phyloP scores from a whole-genome alignment of 2,888 invertebrate species.

The Xestia xanthographa region DNA sequence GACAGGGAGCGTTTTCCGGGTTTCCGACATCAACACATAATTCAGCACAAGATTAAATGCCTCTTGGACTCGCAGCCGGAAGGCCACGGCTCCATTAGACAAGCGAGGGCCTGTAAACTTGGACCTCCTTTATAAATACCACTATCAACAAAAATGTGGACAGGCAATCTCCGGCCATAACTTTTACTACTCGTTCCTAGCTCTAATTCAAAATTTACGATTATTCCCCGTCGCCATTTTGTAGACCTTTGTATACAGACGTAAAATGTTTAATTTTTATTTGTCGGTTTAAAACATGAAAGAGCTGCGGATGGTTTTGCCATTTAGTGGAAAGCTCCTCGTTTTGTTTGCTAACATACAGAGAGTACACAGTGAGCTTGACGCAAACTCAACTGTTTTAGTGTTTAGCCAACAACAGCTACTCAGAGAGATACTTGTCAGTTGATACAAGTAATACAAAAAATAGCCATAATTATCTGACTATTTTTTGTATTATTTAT shows the following conservation, averaged over 20 bases:
- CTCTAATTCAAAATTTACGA: slow-evolving; percentile 58
- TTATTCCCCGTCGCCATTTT: slow-evolving; percentile 35
- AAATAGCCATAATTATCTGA: background rate
- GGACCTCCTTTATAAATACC: slow-evolving; percentile 75
- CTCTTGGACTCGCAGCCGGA: slow-evolving; percentile 86
- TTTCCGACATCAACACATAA: slow-evolving; percentile 88
- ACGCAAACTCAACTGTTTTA: slow-evolving; percentile 32
- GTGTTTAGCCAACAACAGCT: slow-evolving; percentile 24
- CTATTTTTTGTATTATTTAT: no score
- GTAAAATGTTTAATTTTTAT: slow-evolving; percentile 47
- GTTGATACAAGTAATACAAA: background rate
- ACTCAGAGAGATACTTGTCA: slow-evolving; percentile 6
- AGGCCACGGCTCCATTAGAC: slow-evolving; percentile 85
- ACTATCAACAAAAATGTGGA: slow-evolving; percentile 67
- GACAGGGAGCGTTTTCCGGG: slow-evolving; percentile 85
- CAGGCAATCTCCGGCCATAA: slow-evolving; percentile 59
- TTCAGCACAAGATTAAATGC: slow-evolving; percentile 89
- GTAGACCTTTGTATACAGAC: slow-evolving; percentile 18
- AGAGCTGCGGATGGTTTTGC: slow-evolving; percentile 29
- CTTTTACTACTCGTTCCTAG: slow-evolving; percentile 57
- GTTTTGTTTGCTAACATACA: slow-evolving; percentile 38
- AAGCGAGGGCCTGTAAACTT: slow-evolving; percentile 77
- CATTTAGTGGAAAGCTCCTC: slow-evolving; percentile 42
- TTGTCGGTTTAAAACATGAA: slow-evolving; percentile 41
- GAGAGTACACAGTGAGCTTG: slow-evolving; percentile 35